Base-by-base conservation (phyloP, 2,888 invertebrate genomes). In the Lasioglossum figueresi region DNA sequence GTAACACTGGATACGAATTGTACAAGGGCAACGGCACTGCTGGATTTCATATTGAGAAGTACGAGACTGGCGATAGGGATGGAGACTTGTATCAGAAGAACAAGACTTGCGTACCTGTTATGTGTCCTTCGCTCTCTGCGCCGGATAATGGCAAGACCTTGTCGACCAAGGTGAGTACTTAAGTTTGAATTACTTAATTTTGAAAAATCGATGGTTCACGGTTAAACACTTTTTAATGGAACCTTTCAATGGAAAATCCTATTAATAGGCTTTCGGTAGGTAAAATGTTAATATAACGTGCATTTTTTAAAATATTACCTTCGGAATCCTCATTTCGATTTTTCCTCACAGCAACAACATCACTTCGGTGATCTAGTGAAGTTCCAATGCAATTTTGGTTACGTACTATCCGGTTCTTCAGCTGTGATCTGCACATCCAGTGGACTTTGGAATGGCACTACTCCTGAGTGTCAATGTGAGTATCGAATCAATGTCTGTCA, bases 321-420 rank as follows among this genome's bases (percentile, higher is more conserved):
- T 5, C 45, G 19, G 45, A 45, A 27, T 43, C 37, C 48, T 56
- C 0, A 16, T 75, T 79, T 4, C 31, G 52, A 52, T 52, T n/a
- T 52, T 52, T n/a, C 48, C 82, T 84, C 89, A 23, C 85, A 96
- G 95, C 96, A 96, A 80, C 96, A 97, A 92, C 98, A 97, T 94
- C 98, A 99, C 94, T 99, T 98, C 93, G 98, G 98, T 0, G 99
- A 99, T 94, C 96, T 98, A 68, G 97, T 99, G 0, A 97, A 97
- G 88, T 99, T 99, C 96, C 98, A 98, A 93, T 99, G 99, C 94
- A 97, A 98, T 92, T 99, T 99, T 95, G 99, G 99, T 31, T 98
- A 98, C 93, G 97, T 98, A 0, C 97, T 99, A 97, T 97, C 97
- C 83, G 99, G 99, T 76, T 97, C 98, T 76, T 97, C 98, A 0